Percentiles rank a stretch among this genome's conserved stretches.
Evolutionary conservation across 64 coral and sea anemone genomes (phyloP).

Genomic region (Acropora yongei): DNA sequence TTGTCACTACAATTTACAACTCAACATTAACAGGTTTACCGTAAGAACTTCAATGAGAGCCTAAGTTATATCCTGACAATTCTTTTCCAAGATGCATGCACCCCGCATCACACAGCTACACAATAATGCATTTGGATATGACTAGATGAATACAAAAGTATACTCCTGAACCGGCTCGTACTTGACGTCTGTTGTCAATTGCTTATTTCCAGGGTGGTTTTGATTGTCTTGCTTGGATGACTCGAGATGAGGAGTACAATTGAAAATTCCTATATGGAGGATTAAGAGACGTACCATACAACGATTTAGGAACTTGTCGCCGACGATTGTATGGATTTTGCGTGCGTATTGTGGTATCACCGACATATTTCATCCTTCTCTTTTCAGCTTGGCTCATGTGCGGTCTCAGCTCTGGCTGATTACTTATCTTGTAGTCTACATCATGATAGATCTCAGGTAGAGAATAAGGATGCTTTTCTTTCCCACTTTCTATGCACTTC

Average conservation of each 20-base stretch:
- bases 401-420: too few species aligned
- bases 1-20: too few species aligned
- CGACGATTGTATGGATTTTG: background rate
- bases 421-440: background rate
- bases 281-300: background rate
- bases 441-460: background rate
- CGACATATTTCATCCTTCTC: background rate
- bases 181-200: too few species aligned
- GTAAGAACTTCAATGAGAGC: too few species aligned
- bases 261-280: background rate
- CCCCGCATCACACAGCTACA: too few species aligned
- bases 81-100: too few species aligned
- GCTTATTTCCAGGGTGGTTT: background rate
- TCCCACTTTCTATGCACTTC: background rate
- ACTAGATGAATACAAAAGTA: too few species aligned
- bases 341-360: background rate
- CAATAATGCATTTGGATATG: too few species aligned
- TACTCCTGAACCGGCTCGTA: too few species aligned
- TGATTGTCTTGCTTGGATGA: background rate
- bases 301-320: background rate
- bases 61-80: too few species aligned
- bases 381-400: background rate
- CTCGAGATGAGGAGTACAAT: background rate
- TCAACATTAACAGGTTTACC: too few species aligned
- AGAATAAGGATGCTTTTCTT: background rate